phyloP scores from a whole-genome alignment of 2,797 vertebrate species.

The Myripristis murdjan region DNA sequence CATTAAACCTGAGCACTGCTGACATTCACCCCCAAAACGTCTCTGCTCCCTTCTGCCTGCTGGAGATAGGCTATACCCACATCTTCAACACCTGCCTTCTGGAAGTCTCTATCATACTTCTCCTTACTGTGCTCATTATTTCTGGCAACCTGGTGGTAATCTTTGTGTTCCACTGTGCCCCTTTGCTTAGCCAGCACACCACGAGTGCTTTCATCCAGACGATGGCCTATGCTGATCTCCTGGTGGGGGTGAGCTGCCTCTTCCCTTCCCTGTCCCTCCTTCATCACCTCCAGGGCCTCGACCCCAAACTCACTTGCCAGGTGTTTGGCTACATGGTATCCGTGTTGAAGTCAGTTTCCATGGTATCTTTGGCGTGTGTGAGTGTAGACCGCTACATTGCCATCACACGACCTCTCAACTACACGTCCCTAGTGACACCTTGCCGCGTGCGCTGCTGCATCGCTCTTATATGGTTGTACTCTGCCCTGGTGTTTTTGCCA shows the following conservation, averaged over 20 bases:
- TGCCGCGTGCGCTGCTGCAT: constrained; percentile 96
- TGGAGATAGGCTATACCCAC: constrained; percentile 92
- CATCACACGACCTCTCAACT: constrained; percentile 94
- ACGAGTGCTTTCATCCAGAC: constrained; percentile 99
- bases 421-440: constrained; percentile 93
- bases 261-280: constrained; percentile 95
- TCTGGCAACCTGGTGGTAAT: constrained; percentile 97
- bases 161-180: constrained; percentile 98
- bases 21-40: constrained; percentile 47
- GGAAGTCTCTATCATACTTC: constrained; percentile 93
- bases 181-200: constrained; percentile 95
- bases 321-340: constrained; percentile 96
- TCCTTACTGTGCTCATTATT: constrained; percentile 96
- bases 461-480: constrained; percentile 94
- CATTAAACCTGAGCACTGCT: constrained; percentile 86
- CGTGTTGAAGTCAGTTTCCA: constrained; percentile 97
- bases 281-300: constrained; percentile 89
- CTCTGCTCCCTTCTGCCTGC: constrained; percentile 92
- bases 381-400: constrained; percentile 98
- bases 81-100: constrained; percentile 92
- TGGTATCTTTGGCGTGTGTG: constrained; percentile 96
- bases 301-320: constrained; percentile 93
- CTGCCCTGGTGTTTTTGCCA: constrained; percentile 93
- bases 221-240: constrained; percentile 97
- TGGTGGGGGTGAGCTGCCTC: constrained; percentile 97